Evolutionary conservation across 2,797 vertebrate genomes (phyloP), one percentile per base, ranked within the genome.

Genomic region (Nannoperca australis): DNA sequence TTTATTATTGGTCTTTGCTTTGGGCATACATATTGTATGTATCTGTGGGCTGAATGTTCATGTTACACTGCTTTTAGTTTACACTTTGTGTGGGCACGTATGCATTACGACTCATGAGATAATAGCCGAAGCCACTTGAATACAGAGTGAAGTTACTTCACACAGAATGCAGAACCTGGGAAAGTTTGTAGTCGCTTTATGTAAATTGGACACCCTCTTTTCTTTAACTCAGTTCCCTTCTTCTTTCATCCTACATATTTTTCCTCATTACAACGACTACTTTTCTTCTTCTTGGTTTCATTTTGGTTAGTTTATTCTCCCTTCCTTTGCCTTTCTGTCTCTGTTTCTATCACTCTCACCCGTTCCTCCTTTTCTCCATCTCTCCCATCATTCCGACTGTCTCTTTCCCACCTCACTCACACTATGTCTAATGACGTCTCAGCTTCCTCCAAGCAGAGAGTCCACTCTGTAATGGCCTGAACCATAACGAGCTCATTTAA

Each of bases 401-500:
- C 70, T 66, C 61, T 45, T 76, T 73, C 59, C 62, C 59, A 60
- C 65, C 72, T 80, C 44, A 36, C 61, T 50, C 54, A 78, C 60
- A 22, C 67, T 20, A 17, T 70, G 42, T 75, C 78, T 84, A 85
- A 90, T 85, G 84, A 82, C 68, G 64, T 82, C 81, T 81, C 72
- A 32, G 84, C 78, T 60, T 85, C 81, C 54, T 47, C 66, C 70
- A 74, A 86, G 85, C 81, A 71, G 61, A 61, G 63, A 73, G 73
- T 76, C 66, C 76, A 65, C 40, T 77, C 81, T 3, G 42, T 83
- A 71, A 86, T 69, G 83, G 75, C 66, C 76, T 85, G 58, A 69
- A 68, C 84, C 75, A 73, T 92, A 93, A 92, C 44, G 67, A 93
- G 86, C 88, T 91, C 76, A 88, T 93, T 92, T 90, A 71, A 77